Base-by-base conservation (phyloP, 2,888 invertebrate species). In the Zelleria hepariella region DNA sequence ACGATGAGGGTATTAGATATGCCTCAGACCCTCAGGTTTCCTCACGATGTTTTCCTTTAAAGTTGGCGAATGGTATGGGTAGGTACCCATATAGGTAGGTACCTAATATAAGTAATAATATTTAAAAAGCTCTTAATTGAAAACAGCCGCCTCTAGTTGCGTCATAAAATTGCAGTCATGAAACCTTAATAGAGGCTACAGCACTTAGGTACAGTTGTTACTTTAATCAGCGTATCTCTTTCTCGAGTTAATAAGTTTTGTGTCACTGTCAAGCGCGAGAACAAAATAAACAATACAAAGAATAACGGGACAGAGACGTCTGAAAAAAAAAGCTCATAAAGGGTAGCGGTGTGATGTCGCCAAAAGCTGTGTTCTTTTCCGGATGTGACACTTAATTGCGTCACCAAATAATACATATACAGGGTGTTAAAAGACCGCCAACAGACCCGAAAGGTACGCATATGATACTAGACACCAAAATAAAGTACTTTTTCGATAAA, bases 201-300 rank as follows among this genome's bases (percentile, higher is more conserved):
- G 15, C n/a, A n/a, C n/a, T n/a, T n/a, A n/a, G n/a, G n/a, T n/a
- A n/a, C n/a, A n/a, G n/a, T n/a, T 49, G 49, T 49, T 49, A 20
- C 49, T 20, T 49, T 42, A 42, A 42, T 42, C 32, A 42, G 32
- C 32, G 18, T 21, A 49, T 49, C 21, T 49, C 49, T 49, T 49
- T 49, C 49, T 49, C 53, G 25, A 53, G 53, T 53, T 53, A 53
- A 53, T 53, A 53, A 53, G 53, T 53, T 53, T 53, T 25, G 23
- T 53, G 53, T 53, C 53, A 53, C 53, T 53, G 53, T 53, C 53
- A 53, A 53, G 21, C 10, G 15, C 15, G 5, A 53, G 23, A 53
- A n/a, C 49, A 15, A 23, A 53, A 23, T 23, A 51, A 51, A 53
- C 53, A 25, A 24, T 15, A 25, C 23, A 53, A n/a, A 53, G 23